Conservation (phyloP, 2,797 vertebrate genomes). For the Microctenopoma steveboyesi region DNA sequence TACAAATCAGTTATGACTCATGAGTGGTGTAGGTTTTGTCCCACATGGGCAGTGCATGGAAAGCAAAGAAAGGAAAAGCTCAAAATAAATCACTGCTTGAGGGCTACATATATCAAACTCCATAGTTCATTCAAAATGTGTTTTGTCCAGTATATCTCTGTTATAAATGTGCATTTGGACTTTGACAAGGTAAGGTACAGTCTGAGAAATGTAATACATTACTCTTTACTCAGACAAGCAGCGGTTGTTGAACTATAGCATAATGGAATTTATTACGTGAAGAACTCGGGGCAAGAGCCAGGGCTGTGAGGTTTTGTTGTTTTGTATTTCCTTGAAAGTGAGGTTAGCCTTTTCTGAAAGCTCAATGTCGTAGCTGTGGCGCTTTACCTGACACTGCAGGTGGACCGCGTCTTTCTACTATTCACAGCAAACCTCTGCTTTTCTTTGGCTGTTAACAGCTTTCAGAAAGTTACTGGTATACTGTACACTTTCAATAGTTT, state of each 20-base stretch:
- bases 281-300: constrained; percentile 49
- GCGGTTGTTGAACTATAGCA: constrained; percentile 58
- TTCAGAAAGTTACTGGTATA: not conserved
- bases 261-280: constrained; percentile 68
- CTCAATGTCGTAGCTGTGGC: constrained; percentile 16
- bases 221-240: constrained; percentile 64
- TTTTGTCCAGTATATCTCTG: constrained; percentile 69
- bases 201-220: constrained; percentile 75
- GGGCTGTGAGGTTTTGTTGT: constrained; percentile 24
- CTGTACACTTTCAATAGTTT: not conserved
- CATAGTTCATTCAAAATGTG: constrained; percentile 71
- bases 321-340: constrained; percentile 45
- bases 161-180: constrained; percentile 70
- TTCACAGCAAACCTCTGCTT: constrained; percentile 5
- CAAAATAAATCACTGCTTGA: constrained; percentile 74
- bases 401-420: not conserved
- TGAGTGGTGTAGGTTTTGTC: constrained; percentile 66
- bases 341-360: constrained; percentile 25
- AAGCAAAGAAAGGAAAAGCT: constrained; percentile 62
- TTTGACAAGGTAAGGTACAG: constrained; percentile 57
- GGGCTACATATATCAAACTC: constrained; percentile 74
- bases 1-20: constrained; percentile 77
- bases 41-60: constrained; percentile 48
- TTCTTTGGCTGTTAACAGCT: not conserved
- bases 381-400: constrained; percentile 22